phyloP scores from a whole-genome alignment of 30 jellyfish, hydroid and myxozoan species.

The Mastigias papua region DNA sequence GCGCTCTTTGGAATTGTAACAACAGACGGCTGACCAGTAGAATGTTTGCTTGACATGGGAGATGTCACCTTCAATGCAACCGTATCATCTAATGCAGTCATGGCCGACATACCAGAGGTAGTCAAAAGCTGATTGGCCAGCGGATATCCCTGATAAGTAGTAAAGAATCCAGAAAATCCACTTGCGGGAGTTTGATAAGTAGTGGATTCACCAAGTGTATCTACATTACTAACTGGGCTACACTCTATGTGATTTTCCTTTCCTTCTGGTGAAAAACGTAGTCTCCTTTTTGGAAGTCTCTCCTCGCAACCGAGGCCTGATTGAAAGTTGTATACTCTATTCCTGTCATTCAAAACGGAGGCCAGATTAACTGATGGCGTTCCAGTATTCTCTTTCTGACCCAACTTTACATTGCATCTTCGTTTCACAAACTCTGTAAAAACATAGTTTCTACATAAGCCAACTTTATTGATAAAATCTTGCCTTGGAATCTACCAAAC shows the following conservation, averaged over 20 bases:
- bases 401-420: conserved; percentile 72
- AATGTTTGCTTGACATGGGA: not conserved
- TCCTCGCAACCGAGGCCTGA: conserved; percentile 63
- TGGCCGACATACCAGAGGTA: conserved; percentile 21
- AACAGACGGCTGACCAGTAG: conserved; percentile 22
- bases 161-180: conserved; percentile 13
- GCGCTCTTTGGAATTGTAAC: conserved; percentile 71
- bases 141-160: conserved; percentile 47
- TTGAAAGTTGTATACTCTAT: conserved; percentile 28
- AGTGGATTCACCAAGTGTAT: conserved; percentile 6
- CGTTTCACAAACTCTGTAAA: conserved; percentile 72
- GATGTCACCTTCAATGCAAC: conserved; percentile 16
- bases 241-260: conserved; percentile 32
- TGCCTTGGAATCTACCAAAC: too few relatives aligned
- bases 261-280: conserved; percentile 69
- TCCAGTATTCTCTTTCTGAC: conserved; percentile 42
- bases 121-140: conserved; percentile 43
- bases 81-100: conserved; percentile 46
- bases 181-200: conserved; percentile 39
- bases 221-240: conserved; percentile 10
- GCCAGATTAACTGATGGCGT: conserved; percentile 39
- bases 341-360: conserved; percentile 42
- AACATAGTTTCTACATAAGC: conserved; percentile 1
- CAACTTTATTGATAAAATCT: too few relatives aligned
- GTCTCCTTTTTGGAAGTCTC: conserved; percentile 65